Conservation (phyloP, 2,113 vertebrate genomes). For the Pelmatolapia mariae region DNA sequence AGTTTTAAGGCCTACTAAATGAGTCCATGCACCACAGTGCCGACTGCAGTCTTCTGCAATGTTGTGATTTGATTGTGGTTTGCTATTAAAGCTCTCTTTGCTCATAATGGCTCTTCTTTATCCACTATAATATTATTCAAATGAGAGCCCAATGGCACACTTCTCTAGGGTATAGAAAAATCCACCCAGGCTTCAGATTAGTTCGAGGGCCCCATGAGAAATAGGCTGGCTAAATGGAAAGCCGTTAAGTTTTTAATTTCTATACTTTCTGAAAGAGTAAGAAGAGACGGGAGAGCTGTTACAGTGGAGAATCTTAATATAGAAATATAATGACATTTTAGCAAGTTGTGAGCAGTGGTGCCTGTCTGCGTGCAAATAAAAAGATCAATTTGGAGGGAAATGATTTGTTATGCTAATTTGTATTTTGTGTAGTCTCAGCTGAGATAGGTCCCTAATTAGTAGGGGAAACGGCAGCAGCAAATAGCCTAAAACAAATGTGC, state of each 20-base stretch:
- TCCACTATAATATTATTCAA: conserved; percentile 66
- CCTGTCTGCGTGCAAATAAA: conserved; percentile 7
- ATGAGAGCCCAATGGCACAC: conserved; percentile 56
- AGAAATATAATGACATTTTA: conserved; percentile 10
- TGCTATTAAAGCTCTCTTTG: conserved; percentile 49
- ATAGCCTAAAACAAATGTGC: neutral
- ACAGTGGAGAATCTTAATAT: neutral
- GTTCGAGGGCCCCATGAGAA: conserved; percentile 48
- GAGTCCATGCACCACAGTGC: conserved; percentile 13
- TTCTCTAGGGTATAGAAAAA: conserved; percentile 39
- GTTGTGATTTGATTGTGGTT: conserved; percentile 61
- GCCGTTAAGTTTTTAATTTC: conserved; percentile 44
- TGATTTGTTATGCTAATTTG: conserved; percentile 25
- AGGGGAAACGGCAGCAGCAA: neutral
- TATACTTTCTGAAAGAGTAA: conserved; percentile 16
- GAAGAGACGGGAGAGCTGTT: neutral
- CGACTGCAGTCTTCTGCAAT: conserved; percentile 45
- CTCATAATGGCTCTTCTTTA: conserved; percentile 60
- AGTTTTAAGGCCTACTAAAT: conserved; percentile 49
- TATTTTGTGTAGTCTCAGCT: conserved; percentile 5
- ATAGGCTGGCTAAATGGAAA: conserved; percentile 30
- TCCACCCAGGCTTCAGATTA: conserved; percentile 57
- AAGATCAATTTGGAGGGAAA: conserved; percentile 17
- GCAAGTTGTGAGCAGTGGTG: neutral
- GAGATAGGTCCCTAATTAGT: neutral